Conservation (phyloP, 2,113 vertebrate species). For the Copsychus sechellarum region DNA sequence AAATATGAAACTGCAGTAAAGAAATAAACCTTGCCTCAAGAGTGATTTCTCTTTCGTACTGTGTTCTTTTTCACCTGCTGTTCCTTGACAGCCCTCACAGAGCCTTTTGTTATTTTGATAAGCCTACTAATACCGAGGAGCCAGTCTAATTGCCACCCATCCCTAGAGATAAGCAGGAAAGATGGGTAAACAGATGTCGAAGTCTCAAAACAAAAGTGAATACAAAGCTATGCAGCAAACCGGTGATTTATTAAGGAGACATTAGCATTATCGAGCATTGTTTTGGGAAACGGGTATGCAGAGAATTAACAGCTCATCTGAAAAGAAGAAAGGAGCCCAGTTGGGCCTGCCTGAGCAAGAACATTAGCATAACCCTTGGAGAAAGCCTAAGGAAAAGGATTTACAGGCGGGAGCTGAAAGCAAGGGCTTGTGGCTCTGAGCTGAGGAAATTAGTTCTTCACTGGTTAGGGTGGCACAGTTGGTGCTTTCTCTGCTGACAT, state of each 20-base stretch:
- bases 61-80: neutral
- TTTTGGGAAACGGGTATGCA: neutral
- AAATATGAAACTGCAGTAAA: neutral
- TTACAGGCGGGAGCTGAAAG: neutral
- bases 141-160: conserved; percentile 21
- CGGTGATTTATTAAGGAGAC: conserved; percentile 19
- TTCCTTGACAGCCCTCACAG: neutral
- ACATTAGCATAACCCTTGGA: conserved; percentile 30
- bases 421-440: neutral
- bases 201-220: conserved; percentile 34
- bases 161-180: conserved; percentile 44
- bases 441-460: neutral
- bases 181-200: conserved; percentile 48
- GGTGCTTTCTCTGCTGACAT: accelerated
- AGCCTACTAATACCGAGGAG: neutral
- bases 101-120: conserved; percentile 54
- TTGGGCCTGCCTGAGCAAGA: neutral
- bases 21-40: neutral
- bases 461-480: neutral
- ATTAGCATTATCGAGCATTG: conserved; percentile 40
- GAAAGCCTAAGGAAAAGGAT: conserved; percentile 11
- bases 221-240: conserved; percentile 54
- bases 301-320: neutral
- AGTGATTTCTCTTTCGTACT: neutral
- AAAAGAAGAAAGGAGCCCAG: neutral